A percentile compares a stretch with the other conserved stretches of the same genome.
phyloP scores from a whole-genome alignment of 2,113 vertebrate species.

The Leptosomus discolor region DNA sequence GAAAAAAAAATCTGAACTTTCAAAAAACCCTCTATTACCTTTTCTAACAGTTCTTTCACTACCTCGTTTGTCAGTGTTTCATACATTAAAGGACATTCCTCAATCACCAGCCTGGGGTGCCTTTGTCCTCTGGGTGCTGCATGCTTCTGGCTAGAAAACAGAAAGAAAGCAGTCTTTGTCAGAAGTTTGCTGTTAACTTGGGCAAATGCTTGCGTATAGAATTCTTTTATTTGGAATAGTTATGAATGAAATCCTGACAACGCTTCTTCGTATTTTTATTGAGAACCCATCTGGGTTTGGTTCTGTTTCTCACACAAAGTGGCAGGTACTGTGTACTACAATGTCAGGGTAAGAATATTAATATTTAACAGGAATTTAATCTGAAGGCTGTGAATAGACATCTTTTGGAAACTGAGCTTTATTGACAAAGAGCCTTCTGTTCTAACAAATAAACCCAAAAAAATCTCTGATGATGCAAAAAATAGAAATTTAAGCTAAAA shows the following conservation, averaged over 20 bases:
- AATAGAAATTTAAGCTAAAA: neutral
- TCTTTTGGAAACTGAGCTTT: neutral
- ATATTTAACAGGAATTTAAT: neutral
- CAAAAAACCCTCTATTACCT: slow-evolving; percentile 72
- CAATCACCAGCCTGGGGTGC: slow-evolving; percentile 85
- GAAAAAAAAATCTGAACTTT: neutral
- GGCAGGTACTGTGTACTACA: neutral
- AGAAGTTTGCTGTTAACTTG: neutral
- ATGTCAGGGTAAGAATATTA: neutral
- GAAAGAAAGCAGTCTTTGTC: slow-evolving; percentile 57
- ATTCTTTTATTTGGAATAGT: neutral
- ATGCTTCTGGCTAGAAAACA: slow-evolving; percentile 75
- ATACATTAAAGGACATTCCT: slow-evolving; percentile 87
- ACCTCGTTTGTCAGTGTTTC: slow-evolving; percentile 84
- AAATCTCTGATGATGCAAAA: neutral
- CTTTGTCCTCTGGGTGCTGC: slow-evolving; percentile 79
- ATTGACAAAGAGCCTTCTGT: neutral
- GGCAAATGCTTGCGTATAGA: neutral
- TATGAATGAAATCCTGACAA: slow-evolving; percentile 6
- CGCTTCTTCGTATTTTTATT: neutral
- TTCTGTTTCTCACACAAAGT: neutral
- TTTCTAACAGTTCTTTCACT: slow-evolving; percentile 86
- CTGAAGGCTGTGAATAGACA: neutral
- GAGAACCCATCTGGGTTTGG: neutral
- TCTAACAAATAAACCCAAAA: neutral